Evolutionary conservation across 2,888 invertebrate genomes (phyloP), one percentile per base, ranked within the genome.

Genomic region (Nudaria mundana): DNA sequence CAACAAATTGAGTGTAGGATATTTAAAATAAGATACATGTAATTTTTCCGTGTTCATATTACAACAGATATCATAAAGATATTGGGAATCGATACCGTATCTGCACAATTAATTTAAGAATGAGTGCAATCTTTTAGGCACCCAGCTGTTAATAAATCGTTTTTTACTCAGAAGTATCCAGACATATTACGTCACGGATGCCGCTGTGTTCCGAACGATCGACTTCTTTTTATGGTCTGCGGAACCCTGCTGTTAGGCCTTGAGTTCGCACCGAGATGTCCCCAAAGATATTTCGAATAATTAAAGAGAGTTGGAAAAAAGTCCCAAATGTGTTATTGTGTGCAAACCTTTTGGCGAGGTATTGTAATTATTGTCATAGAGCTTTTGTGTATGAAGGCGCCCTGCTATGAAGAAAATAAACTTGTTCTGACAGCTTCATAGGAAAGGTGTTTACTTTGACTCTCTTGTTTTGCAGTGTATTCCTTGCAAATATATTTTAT

Each of bases 221-320:
- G 47, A 60, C 45, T 52, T 66, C 63, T 76, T 81, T 83, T 81
- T 75, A 61, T 64, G 64, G 55, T 43, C 44, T 53, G 44, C 52
- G 71, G 75, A 75, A 74, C 76, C 79, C 81, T 67, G 76, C 76
- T 70, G 81, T 64, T 69, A 73, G 72, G 52, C 79, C 81, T 82
- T 81, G 81, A 67, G 45, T 65, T 63, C 61, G 63, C 72, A 62
- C 68, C 54, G 56, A 71, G 66, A 71, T 76, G 66, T 61, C 73
- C 67, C 64, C 56, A 44, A 40, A 60, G 63, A 71, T 71, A 67
- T 55, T 64, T 55, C 56, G 69, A 70, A 74, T 73, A 64, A 71
- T 66, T 66, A 65, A 71, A 77, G 72, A 72, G 72, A 66, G 43
- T 42, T 43, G 32, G 46, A 60, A 68, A n/a, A 66, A 70, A 65